Evolutionary conservation across 2,888 invertebrate genomes (phyloP), one percentile per base, ranked within the genome.

Genomic region (Meteorus cinctellus): DNA sequence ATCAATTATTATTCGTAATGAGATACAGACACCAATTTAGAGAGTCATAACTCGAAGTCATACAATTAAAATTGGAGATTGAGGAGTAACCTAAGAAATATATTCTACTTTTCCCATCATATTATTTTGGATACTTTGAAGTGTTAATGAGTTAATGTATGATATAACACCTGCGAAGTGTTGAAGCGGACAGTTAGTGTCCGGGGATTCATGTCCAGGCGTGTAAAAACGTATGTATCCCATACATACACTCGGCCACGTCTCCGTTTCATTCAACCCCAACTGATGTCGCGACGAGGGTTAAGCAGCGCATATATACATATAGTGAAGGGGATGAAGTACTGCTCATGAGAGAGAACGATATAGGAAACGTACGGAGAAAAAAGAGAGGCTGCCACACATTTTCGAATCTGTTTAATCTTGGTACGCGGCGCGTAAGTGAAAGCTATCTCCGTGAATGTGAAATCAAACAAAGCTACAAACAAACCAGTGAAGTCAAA

Each of bases 361-460:
- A 77, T 72, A 78, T 62, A 71, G 76, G 81, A 80, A 80, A 81
- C 77, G 68, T 82, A 80, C 79, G 80, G 82, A 81, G 76, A 75
- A 70, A 72, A 36, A n/a, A 77, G 77, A 69, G 77, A 72, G 70
- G 74, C 73, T 75, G 67, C 70, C 79, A 82, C 84, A 85, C 89
- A 89, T 89, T 89, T 88, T 84, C 84, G 84, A 89, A 89, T 89
- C 88, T 88, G 88, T 89, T 89, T 89, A 89, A 89, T 89, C 88
- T 89, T 85, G 86, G 87, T 84, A 81, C 84, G 84, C 82, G 83
- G 83, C 84, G 86, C 84, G 86, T 89, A 88, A 89, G 86, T 89
- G 88, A 89, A 89, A 88, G 89, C 88, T 88, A 89, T 89, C 88
- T 88, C 84, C 83, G 77, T 84, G 88, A 89, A 88, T 88, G 84